Evolutionary conservation across 1,140 invertebrate species (phyloP), one percentile per base, ranked within the genome.

Genomic region (Macrobrachium nipponense): DNA sequence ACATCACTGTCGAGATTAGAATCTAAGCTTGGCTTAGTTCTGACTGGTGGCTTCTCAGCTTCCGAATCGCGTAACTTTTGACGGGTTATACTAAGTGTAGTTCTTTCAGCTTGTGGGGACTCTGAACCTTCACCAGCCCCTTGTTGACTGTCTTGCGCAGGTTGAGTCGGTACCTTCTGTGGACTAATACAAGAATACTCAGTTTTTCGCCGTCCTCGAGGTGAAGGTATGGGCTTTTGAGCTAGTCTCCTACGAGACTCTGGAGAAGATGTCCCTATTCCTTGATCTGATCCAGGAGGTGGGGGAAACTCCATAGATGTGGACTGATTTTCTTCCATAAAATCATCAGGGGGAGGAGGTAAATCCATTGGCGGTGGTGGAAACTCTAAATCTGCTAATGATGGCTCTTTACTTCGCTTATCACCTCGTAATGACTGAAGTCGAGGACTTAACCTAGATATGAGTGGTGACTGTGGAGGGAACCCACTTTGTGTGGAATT

Each of bases 341-440:
- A 94, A 14, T 90, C 89, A 80, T 95, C 94, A 0, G 94, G 94
- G 2, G 95, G 95, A 44, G 95, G 95, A 2, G 95, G 95, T n/a
- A 96, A 91, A 90, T 96, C 94, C 0, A 94, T 93, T 0, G 96
- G 96, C 1, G 96, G 96, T 10, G 96, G 96, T 5, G 95, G 95
- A 91, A 97, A 97, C 90, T 97, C 96, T 6, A 97, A 91, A 91
- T 97, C 95, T 8, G 96, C 95, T 62, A 95, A 90, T 64, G 75
- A 87, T 14, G 82, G 84, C 73, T 86, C 89, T 72, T 82, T 89
- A 73, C 23, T 81, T 6, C 88, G 85, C 36, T 87, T 87, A 79
- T 87, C 85, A 59, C 61, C 78, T n/a, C 85, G 85, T 44, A 72
- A 66, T 36, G 76, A 62, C 60, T 77, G 84, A 20, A 87, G 64